phyloP scores from a whole-genome alignment of 2,113 vertebrate genomes.

The Todiramphus saurophagus region DNA sequence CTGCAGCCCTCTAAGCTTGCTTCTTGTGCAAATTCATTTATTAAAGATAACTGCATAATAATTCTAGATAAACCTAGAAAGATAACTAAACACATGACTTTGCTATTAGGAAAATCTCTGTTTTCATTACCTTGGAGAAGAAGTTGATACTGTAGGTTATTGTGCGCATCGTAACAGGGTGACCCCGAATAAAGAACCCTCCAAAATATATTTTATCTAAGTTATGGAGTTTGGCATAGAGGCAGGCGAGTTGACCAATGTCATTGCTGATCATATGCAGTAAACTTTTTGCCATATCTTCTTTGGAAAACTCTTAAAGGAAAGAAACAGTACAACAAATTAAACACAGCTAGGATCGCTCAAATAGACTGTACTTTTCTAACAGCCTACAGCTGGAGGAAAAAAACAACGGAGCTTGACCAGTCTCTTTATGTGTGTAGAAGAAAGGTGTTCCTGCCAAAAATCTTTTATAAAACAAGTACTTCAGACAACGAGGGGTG shows the following conservation, averaged over 20 bases:
- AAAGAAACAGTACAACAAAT: background rate
- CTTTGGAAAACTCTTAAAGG: constrained; percentile 89
- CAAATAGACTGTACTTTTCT: background rate
- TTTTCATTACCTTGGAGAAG: constrained; percentile 90
- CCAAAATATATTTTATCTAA: constrained; percentile 93
- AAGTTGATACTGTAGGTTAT: constrained; percentile 99
- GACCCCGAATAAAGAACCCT: constrained; percentile 96
- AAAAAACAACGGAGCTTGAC: background rate
- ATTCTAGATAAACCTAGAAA: background rate
- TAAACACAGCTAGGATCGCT: background rate
- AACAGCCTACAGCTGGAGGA: background rate
- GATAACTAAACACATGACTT: background rate
- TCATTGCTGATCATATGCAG: constrained; percentile 99
- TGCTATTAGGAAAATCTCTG: background rate
- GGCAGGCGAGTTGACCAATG: constrained; percentile 96
- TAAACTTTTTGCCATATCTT: constrained; percentile 97
- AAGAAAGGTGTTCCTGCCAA: background rate
- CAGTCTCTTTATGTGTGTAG: background rate
- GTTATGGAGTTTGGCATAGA: constrained; percentile 90
- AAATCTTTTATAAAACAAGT: background rate
- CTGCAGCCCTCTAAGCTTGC: background rate
- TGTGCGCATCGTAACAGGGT: constrained; percentile 97
- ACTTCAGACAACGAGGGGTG: background rate
- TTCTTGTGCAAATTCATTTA: background rate
- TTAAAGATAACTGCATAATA: background rate